Percentiles rank a stretch among this genome's conserved stretches.
These are phyloP conservation scores for Bradysia coprophila DNA, from an alignment of 1,140 invertebrate genomes.

Conservation along the genomic window DNA sequence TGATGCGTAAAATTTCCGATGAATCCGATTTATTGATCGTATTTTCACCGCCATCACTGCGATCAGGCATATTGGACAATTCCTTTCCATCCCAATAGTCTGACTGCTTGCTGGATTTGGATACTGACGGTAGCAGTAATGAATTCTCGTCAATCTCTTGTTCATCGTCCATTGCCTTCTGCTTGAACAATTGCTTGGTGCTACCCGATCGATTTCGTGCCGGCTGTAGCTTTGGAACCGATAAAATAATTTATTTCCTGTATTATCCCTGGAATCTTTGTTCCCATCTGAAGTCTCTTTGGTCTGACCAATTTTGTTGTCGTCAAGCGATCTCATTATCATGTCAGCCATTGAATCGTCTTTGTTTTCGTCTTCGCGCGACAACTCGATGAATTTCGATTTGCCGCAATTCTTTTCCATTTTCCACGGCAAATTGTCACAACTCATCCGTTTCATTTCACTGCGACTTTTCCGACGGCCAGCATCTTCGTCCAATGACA, in stretches of 20 bases:
- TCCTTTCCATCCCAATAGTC: not conserved
- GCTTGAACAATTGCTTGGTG: conserved; percentile 23
- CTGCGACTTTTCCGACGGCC: conserved; percentile 16
- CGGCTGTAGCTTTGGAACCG: conserved; percentile 20
- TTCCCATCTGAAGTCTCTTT: no score
- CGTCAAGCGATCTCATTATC: no score
- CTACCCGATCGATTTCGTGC: conserved; percentile 22
- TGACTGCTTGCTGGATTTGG: not conserved
- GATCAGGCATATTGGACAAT: not conserved
- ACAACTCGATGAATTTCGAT: not conserved
- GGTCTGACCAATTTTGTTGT: no score
- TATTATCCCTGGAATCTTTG: no score
- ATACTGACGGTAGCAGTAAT: conserved; percentile 12
- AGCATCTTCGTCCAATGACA: conserved; percentile 12
- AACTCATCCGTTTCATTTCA: conserved; percentile 22
- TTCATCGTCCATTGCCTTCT: conserved; percentile 22
- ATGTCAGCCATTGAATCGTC: no score
- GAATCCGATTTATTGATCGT: conserved; percentile 16
- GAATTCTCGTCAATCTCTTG: conserved; percentile 19
- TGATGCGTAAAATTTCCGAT: conserved; percentile 20
- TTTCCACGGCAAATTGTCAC: conserved; percentile 21
- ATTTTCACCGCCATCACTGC: no score
- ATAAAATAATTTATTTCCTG: conserved; percentile 7
- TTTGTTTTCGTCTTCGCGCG: not conserved
- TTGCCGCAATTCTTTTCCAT: conserved; percentile 1